A percentile compares a stretch with the other conserved stretches of the same genome.
Evolutionary conservation across 2,113 vertebrate species (phyloP).

Genomic region (Syngnathus floridae): DNA sequence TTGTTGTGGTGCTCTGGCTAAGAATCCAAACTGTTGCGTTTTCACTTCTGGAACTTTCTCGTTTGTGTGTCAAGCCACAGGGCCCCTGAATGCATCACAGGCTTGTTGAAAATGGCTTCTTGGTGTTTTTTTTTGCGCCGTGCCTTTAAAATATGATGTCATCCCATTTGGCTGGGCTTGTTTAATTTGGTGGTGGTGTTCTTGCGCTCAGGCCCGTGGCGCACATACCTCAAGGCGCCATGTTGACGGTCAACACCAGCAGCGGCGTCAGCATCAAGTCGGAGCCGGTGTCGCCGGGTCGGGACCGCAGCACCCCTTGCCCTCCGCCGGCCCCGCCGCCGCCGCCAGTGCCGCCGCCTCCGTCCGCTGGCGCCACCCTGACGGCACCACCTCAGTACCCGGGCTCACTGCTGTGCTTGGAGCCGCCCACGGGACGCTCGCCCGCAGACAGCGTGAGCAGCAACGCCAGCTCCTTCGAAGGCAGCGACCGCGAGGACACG

Average conservation of each 20-base stretch:
- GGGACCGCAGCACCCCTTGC: constrained; percentile 84
- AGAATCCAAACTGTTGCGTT: neutral
- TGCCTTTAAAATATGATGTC: constrained; percentile 6
- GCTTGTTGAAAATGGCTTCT: constrained; percentile 8
- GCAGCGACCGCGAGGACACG: constrained; percentile 82
- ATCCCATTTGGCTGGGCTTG: constrained; percentile 15
- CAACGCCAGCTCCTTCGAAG: constrained; percentile 88
- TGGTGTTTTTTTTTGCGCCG: neutral
- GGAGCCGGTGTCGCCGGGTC: constrained; percentile 88
- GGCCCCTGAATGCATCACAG: constrained; percentile 3
- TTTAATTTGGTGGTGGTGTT: constrained; percentile 16
- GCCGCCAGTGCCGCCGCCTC: constrained; percentile 45
- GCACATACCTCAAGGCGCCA: constrained; percentile 82
- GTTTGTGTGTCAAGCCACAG: neutral
- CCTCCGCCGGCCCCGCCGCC: constrained; percentile 57
- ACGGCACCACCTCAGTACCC: constrained; percentile 72
- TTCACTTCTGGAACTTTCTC: constrained; percentile 1
- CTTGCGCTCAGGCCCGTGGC: constrained; percentile 75
- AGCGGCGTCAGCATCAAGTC: constrained; percentile 92
- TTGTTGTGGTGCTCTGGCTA: neutral
- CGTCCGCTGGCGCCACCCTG: constrained; percentile 56
- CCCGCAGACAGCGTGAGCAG: constrained; percentile 90
- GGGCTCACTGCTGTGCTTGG: constrained; percentile 74
- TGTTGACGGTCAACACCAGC: constrained; percentile 90
- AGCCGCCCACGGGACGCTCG: constrained; percentile 80